These are phyloP conservation scores for Vidua chalybeata DNA, from an alignment of 2,113 vertebrate species.

Conservation along the genomic window DNA sequence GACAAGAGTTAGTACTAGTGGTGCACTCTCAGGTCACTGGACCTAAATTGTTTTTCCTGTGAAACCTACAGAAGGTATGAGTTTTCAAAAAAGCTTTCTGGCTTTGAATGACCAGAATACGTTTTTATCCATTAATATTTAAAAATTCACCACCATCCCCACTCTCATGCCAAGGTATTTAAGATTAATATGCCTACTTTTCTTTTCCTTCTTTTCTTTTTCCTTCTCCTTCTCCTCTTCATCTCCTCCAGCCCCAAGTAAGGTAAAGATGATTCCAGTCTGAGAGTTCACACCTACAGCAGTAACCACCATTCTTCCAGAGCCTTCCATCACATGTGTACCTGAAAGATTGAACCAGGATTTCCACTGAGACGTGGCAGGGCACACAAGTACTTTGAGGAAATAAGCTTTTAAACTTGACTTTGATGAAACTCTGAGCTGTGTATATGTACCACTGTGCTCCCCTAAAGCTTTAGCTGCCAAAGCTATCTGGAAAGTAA, in stretches of 20 bases:
- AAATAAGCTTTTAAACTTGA: not conserved
- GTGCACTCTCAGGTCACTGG: not conserved
- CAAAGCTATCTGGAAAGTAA: not conserved
- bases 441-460: not conserved
- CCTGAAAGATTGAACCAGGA: constrained; percentile 70
- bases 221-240: constrained; percentile 92
- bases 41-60: not conserved
- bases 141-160: not conserved
- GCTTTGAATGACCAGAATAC: not conserved
- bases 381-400: not conserved
- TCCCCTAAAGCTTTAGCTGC: not conserved
- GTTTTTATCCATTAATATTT: not conserved
- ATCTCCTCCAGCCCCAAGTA: constrained; percentile 86
- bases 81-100: not conserved
- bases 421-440: fast-evolving
- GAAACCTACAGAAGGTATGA: not conserved
- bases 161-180: not conserved
- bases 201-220: constrained; percentile 92
- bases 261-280: constrained; percentile 98
- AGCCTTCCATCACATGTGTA: constrained; percentile 99
- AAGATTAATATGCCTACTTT: constrained; percentile 79
- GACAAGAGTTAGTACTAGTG: not conserved
- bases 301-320: constrained; percentile 98
- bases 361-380: not conserved
- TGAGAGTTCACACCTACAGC: constrained; percentile 97